Conservation (phyloP, 2,888 invertebrate genomes). For the Erpobdella octoculata region DNA sequence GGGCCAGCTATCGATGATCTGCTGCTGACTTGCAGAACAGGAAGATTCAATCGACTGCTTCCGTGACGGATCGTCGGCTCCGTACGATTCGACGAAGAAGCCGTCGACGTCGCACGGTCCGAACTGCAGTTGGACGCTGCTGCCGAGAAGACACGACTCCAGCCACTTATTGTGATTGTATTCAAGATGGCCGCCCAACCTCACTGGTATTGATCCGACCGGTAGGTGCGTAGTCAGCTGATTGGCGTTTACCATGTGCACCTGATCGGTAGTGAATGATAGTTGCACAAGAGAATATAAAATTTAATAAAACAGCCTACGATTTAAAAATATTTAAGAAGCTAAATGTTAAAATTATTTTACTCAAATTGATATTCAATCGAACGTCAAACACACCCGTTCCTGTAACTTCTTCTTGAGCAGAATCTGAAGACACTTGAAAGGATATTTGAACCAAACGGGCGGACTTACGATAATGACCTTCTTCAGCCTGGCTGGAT, state of each 20-base stretch:
- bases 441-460: constrained; percentile 94
- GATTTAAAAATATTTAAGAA: neutral
- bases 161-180: neutral
- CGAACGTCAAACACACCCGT: constrained; percentile 62
- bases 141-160: neutral
- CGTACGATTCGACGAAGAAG: too few species aligned
- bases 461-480: constrained; percentile 90
- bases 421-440: constrained; percentile 84
- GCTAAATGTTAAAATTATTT: neutral
- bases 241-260: neutral
- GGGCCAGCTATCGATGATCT: neutral
- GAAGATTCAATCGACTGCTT: neutral
- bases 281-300: neutral
- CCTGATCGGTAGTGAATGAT: too few species aligned
- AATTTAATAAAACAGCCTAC: neutral
- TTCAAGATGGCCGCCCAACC: neutral
- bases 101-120: neutral
- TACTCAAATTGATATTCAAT: too few species aligned
- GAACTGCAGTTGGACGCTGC: neutral
- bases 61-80: neutral
- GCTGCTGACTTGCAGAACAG: neutral
- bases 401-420: constrained; percentile 89
- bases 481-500: constrained; percentile 91
- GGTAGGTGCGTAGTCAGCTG: neutral
- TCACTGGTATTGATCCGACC: neutral